Evolutionary conservation across 2,888 invertebrate species (phyloP), one percentile per base, ranked within the genome.

Genomic region (Drosophila quasianomalipes): DNA sequence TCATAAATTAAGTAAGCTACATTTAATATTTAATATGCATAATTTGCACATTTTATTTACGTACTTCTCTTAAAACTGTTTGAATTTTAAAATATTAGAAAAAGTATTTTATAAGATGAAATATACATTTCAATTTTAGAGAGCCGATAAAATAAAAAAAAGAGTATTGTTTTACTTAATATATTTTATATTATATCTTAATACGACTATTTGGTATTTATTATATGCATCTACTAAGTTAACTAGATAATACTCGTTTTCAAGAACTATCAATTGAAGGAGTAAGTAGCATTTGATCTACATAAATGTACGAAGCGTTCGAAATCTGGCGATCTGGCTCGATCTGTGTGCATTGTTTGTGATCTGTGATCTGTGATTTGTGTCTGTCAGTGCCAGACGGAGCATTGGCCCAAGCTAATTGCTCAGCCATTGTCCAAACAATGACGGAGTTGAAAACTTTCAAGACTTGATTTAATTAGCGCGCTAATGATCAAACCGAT

Each of bases 371-470:
- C 1, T 51, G 31, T 14, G 39, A 51, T 47, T 26, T 35, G 37
- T 16, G 37, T n/a, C 14, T 52, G 31, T 19, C 30, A 53, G 55
- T 39, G 39, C 2, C 51, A 4, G 30, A 19, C 30, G 35, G 80
- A 73, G 63, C 72, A 68, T 75, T 70, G 79, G 75, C 81, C 72
- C 71, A 59, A 55, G 74, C 84, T 85, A 89, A 86, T 86, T 88
- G 84, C 81, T 79, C 65, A 86, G 82, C 84, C 79, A 72, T 89
- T 87, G 89, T 87, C 76, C 85, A 89, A 87, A 87, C 83, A 87
- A 87, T 87, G 86, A 87, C 87, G 72, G 47, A 61, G 85, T 74
- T 55, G 64, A 68, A 84, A 71, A 69, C 72, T 74, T 69, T 73
- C 70, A 57, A 73, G 76, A 82, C 74, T 79, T 74, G 81, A 82